Conservation (phyloP, 2,888 invertebrate genomes). For the Crepidodera aurea region DNA sequence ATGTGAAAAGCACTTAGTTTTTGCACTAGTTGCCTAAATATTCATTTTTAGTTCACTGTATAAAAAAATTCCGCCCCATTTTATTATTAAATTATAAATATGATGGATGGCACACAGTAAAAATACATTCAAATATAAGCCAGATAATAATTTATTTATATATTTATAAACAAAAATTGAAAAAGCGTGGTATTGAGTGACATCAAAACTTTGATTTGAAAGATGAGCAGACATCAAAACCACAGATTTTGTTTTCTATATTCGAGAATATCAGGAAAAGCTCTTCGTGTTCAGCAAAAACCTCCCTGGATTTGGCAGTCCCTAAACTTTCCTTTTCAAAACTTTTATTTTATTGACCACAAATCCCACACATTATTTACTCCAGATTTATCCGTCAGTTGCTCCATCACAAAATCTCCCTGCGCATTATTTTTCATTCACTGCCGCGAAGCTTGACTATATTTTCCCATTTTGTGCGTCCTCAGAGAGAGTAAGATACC, state of each 20-base stretch:
- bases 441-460: constrained; percentile 19
- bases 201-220: too few species aligned
- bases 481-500: constrained; percentile 19
- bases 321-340: constrained; percentile 11
- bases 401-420: constrained; percentile 23
- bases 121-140: too few species aligned
- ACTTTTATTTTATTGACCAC: constrained; percentile 23
- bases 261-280: neutral
- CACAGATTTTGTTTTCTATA: neutral
- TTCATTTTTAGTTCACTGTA: too few species aligned
- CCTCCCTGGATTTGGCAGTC: constrained; percentile 10
- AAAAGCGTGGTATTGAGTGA: too few species aligned
- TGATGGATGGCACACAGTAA: too few species aligned
- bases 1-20: too few species aligned
- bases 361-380: constrained; percentile 20
- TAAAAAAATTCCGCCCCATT: too few species aligned
- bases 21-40: too few species aligned
- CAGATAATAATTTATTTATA: too few species aligned
- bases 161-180: too few species aligned
- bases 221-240: neutral
- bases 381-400: constrained; percentile 21
- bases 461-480: constrained; percentile 22
- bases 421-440: constrained; percentile 29
- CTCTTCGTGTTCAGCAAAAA: neutral
- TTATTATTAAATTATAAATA: too few species aligned